Evolutionary conservation across 1,140 invertebrate species (phyloP), one percentile per base, ranked within the genome.

Genomic region (Himalopsyche phryganea): DNA sequence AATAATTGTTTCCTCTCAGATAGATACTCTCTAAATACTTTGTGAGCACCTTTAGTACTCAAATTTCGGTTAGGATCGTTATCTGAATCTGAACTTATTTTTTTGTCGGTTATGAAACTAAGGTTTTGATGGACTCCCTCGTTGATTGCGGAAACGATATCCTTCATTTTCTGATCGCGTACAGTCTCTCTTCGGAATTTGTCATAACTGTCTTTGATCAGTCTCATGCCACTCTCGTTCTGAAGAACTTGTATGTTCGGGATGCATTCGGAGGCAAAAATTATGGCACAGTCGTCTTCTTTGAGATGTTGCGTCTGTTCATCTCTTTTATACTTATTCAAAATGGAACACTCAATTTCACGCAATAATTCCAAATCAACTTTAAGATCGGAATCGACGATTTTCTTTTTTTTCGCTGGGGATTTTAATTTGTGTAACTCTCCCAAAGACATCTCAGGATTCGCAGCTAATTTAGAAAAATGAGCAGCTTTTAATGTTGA

Each of bases 401-500:
- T 76, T 63, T 41, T 60, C 61, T 42, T 69, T 66, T 49, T 59
- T 65, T 60, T 79, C 66, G 67, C 76, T 60, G 58, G 73, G 72
- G 68, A 68, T 32, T 70, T 76, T 18, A 81, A 69, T 68, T 80
- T 80, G 67, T 83, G 76, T 3, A 83, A 67, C 66, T 84, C 76
- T 50, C 78, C 79, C 14, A 84, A 69, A 36, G 76, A 82, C 49
- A 79, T 76, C 65, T 74, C 67, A 18, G 80, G 67, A 63, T 82
- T 81, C 36, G 78, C 69, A 11, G 84, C 80, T 14, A 88, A 71
- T 49, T 83, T 76, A 17, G 85, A 82, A 14, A 89, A 66, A 68
- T 87, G 81, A 50, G 76, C 70, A 1, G 83, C 78, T 67, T 78
- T 81, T 10, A 88, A 68, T 60, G 83, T 86, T 58, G 80, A 81